phyloP scores from a whole-genome alignment of 2,797 vertebrate species.

The Hozukius guyotensis region DNA sequence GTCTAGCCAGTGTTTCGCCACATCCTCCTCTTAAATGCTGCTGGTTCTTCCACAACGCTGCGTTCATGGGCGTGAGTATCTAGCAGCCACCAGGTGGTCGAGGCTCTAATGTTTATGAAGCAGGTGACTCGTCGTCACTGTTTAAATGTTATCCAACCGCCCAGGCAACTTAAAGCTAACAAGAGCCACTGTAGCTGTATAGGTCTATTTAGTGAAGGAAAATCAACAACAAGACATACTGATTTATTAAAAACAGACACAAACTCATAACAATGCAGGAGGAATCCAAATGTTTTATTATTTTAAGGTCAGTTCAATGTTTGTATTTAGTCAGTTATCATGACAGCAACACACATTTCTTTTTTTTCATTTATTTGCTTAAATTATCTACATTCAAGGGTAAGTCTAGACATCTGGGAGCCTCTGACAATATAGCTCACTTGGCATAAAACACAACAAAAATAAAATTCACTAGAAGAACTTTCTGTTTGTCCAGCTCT shows the following conservation, averaged over 20 bases:
- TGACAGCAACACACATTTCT: background rate
- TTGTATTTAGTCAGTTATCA: background rate
- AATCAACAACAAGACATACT: background rate
- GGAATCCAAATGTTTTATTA: background rate
- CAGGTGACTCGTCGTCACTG: slow-evolving; percentile 1
- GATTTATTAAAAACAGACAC: background rate
- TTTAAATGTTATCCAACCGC: background rate
- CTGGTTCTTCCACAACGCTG: background rate
- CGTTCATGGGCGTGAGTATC: too few species aligned
- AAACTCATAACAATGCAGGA: background rate
- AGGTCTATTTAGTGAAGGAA: too few species aligned
- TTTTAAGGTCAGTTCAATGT: background rate
- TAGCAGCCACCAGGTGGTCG: background rate
- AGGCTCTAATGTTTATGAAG: background rate
- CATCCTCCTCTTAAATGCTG: background rate
- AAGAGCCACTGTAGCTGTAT: too few species aligned
- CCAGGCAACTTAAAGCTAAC: too few species aligned
- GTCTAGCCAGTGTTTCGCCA: background rate
- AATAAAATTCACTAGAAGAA: background rate
- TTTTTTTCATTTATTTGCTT: background rate
- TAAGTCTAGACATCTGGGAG: background rate
- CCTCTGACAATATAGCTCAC: background rate
- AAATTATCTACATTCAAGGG: background rate
- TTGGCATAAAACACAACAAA: background rate
- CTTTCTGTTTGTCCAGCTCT: background rate